Conservation (phyloP, 2,888 invertebrate genomes). For the Germaria angustata region DNA sequence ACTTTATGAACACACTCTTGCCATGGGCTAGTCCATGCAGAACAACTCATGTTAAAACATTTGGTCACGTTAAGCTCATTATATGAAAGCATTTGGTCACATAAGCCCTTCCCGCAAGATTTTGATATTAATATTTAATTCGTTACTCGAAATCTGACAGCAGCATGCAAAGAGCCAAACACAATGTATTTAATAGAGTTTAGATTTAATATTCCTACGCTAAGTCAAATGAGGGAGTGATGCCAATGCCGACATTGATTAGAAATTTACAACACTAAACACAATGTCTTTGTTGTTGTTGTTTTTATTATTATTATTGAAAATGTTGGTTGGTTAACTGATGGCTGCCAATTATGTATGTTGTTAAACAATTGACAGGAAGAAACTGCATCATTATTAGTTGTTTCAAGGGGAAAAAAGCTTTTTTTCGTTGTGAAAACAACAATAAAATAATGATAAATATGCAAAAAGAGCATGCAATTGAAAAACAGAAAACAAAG, state of each 20-base stretch:
- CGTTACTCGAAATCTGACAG: too few relatives aligned
- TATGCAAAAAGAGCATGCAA: conserved; percentile 37
- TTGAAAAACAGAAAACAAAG: not conserved
- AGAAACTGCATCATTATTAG: conserved; percentile 53
- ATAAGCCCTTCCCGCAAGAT: too few relatives aligned
- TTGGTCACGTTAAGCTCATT: too few relatives aligned
- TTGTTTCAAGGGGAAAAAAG: conserved; percentile 15
- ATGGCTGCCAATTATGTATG: conserved; percentile 35
- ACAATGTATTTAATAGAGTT: conserved; percentile 18
- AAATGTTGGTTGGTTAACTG: conserved; percentile 35
- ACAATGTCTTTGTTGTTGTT: conserved; percentile 13
- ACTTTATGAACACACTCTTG: too few relatives aligned
- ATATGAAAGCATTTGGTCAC: too few relatives aligned
- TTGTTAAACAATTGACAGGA: conserved; percentile 60
- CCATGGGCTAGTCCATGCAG: too few relatives aligned
- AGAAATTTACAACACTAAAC: conserved; percentile 24
- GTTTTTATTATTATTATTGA: too few relatives aligned
- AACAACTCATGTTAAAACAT: too few relatives aligned
- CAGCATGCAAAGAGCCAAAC: not conserved
- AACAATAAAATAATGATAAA: conserved; percentile 37
- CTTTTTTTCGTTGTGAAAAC: conserved; percentile 31
- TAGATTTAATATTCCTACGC: conserved; percentile 36
- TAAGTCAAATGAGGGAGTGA: conserved; percentile 47
- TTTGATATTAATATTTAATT: too few relatives aligned
- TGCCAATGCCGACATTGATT: conserved; percentile 42